Conservation (phyloP, 35 echinoderm and acorn worm species). For the Strongylocentrotus purpuratus region DNA sequence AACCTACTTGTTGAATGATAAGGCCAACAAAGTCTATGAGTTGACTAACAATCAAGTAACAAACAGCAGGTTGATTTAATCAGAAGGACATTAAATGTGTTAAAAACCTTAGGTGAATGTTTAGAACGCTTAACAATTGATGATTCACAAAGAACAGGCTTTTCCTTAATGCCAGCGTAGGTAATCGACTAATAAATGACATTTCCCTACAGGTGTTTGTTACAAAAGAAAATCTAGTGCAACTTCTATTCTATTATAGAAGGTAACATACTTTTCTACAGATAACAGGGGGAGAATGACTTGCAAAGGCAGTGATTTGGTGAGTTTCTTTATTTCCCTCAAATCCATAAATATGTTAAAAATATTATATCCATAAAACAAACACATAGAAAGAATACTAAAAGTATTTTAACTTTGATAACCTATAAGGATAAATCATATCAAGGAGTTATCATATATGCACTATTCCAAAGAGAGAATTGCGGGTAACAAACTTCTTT, state of each 20-base stretch:
- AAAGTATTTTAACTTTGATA: no score
- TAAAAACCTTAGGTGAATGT: neutral
- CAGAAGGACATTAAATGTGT: neutral
- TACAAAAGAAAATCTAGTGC: neutral
- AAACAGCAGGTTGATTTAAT: neutral
- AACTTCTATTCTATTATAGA: neutral
- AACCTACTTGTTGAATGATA: neutral
- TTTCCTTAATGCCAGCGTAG: neutral
- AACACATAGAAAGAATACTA: no score
- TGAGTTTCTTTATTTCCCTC: neutral
- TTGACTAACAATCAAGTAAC: neutral
- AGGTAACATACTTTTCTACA: neutral
- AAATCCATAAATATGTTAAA: neutral
- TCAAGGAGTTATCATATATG: no score
- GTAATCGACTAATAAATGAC: neutral
- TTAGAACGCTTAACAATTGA: neutral
- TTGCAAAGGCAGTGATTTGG: neutral
- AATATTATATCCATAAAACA: no score
- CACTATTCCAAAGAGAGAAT: neutral
- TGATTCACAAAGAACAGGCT: neutral
- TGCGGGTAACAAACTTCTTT: neutral
- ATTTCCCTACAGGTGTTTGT: neutral
- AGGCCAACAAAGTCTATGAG: neutral
- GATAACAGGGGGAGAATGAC: neutral
- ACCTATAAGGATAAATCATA: no score